Percentiles rank a stretch among this genome's conserved stretches.
These are phyloP conservation scores for Litocranius walleri DNA, from an alignment of 2,113 vertebrate genomes.

Conservation along the genomic window DNA sequence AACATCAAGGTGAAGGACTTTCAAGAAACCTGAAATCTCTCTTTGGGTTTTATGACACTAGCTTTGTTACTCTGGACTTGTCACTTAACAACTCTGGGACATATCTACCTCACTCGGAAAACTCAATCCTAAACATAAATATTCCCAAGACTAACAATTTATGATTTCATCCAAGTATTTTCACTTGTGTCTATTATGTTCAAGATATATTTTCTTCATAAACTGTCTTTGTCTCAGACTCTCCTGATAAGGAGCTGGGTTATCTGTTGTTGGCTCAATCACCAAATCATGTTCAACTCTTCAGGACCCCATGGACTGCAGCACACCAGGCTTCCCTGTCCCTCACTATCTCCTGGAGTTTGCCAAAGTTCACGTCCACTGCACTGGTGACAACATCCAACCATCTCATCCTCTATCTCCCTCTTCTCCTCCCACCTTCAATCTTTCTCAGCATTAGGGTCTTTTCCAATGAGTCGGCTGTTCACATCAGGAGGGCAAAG, in stretches of 20 bases:
- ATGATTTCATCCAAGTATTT: not conserved
- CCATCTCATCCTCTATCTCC: not conserved
- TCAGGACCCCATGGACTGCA: not conserved
- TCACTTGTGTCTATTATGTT: not conserved
- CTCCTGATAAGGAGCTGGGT: not conserved
- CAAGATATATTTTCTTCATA: not conserved
- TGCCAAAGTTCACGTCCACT: not conserved
- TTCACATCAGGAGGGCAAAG: not conserved
- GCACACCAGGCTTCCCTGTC: not conserved
- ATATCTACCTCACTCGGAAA: not conserved
- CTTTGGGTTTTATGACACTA: not conserved
- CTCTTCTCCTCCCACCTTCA: not conserved
- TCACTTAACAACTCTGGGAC: not conserved
- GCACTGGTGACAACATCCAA: not conserved
- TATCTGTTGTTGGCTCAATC: not conserved
- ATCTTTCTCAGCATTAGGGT: not conserved
- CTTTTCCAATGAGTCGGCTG: not conserved
- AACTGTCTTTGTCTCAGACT: not conserved
- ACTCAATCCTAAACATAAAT: not conserved
- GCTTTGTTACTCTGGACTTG: not conserved
- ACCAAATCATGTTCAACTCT: not conserved
- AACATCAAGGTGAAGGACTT: not conserved
- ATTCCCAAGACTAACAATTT: not conserved
- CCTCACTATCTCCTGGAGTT: not conserved
- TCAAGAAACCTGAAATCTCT: not conserved